A percentile compares a stretch with the other conserved stretches of the same genome.
Evolutionary conservation across 2,888 invertebrate genomes (phyloP).

Genomic region (Dasysyrphus tricinctus): DNA sequence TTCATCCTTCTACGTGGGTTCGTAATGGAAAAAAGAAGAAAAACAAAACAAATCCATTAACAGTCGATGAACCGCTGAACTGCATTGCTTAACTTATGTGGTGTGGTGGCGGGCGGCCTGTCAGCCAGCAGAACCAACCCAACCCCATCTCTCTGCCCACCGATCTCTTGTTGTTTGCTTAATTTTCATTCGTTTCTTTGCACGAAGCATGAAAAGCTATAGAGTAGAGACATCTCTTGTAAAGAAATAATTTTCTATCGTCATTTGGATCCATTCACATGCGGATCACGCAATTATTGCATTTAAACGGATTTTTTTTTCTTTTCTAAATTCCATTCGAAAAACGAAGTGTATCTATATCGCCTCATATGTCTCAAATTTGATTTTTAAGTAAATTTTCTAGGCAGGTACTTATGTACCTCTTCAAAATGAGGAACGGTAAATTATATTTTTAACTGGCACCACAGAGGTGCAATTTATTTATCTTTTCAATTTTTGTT

Average conservation of each 20-base stretch:
- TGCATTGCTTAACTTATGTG: conserved; percentile 18
- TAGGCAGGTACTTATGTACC: too few relatives aligned
- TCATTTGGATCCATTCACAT: conserved; percentile 27
- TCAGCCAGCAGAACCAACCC: background rate
- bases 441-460: background rate
- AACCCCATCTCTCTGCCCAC: background rate
- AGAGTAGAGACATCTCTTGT: background rate
- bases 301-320: conserved; percentile 54
- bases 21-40: background rate
- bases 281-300: conserved; percentile 57
- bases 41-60: conserved; percentile 7
- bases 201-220: background rate
- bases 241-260: conserved; percentile 11
- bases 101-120: background rate
- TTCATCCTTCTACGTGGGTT: background rate
- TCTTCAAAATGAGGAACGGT: background rate
- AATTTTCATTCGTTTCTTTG: background rate
- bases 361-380: conserved; percentile 11
- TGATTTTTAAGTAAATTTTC: background rate
- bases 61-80: conserved; percentile 17
- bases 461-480: conserved; percentile 8
- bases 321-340: conserved; percentile 67
- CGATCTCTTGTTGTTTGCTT: conserved; percentile 1
- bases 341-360: background rate
- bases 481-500: conserved; percentile 22